Evolutionary conservation across 2,888 invertebrate species (phyloP).

Genomic region (Drosophila mettleri): DNA sequence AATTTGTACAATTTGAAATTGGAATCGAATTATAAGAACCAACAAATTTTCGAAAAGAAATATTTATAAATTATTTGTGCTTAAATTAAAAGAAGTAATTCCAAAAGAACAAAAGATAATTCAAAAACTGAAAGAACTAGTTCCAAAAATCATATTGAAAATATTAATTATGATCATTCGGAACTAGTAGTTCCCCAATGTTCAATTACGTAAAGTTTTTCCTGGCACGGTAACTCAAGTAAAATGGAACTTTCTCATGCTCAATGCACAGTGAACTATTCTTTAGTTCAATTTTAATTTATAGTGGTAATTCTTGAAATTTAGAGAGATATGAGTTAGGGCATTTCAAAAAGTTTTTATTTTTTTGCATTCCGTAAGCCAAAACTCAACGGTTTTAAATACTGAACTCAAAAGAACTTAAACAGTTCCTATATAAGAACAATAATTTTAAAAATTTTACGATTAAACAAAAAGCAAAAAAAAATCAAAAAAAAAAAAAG

Average conservation of each 20-base stretch:
- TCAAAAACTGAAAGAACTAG: background rate
- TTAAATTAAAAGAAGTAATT: background rate
- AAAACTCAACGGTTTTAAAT: constrained; percentile 58
- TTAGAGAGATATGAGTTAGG: background rate
- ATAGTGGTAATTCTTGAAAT: background rate
- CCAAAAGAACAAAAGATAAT: background rate
- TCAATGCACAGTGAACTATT: background rate
- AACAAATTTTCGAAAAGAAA: no score
- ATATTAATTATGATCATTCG: background rate
- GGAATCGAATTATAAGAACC: no score
- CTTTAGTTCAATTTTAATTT: background rate
- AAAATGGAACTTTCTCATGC: background rate
- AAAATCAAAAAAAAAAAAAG: constrained; percentile 20
- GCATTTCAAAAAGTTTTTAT: constrained; percentile 7
- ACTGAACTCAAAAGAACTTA: constrained; percentile 59
- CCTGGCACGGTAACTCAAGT: no score
- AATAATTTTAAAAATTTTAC: constrained; percentile 73
- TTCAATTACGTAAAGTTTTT: no score
- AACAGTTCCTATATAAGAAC: constrained; percentile 72
- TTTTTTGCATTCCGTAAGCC: background rate
- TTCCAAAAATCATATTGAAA: background rate
- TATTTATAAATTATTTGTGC: no score
- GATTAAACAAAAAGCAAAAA: constrained; percentile 32
- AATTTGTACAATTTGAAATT: no score
- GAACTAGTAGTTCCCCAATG: background rate